A percentile compares a stretch with the other conserved stretches of the same genome.
These are phyloP conservation scores for Lithodes maja DNA, from an alignment of 2,888 invertebrate genomes.

Conservation along the genomic window DNA sequence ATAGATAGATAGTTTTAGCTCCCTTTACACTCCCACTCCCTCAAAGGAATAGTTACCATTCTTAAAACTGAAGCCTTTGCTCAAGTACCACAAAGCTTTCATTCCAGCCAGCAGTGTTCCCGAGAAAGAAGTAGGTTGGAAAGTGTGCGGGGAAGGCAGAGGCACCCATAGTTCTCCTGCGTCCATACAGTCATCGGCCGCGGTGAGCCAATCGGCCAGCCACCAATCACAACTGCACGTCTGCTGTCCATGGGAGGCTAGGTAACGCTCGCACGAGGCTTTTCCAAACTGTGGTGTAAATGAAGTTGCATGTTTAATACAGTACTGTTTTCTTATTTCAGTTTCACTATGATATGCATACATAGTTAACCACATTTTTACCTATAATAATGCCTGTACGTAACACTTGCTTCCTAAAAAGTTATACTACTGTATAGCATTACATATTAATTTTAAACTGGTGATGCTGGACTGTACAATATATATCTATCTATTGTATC, in stretches of 20 bases:
- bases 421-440: no score
- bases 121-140: constrained; percentile 9
- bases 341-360: no score
- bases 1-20: no score
- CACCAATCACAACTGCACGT: not conserved
- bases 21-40: no score
- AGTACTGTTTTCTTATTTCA: no score
- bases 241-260: not conserved
- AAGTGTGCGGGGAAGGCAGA: not conserved
- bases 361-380: no score
- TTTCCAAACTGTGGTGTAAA: constrained; percentile 9
- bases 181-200: not conserved
- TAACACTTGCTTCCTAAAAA: no score
- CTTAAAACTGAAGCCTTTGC: constrained; percentile 32
- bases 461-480: no score
- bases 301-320: no score
- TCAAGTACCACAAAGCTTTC: constrained; percentile 48
- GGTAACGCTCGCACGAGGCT: constrained; percentile 16
- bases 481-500: no score
- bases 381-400: no score
- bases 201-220: constrained; percentile 27
- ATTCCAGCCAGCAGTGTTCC: constrained; percentile 33
- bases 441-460: no score
- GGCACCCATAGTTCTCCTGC: constrained; percentile 28
- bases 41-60: constrained; percentile 25